These are phyloP conservation scores for Acleris emargana DNA, from an alignment of 2,888 invertebrate genomes.

Conservation along the genomic window DNA sequence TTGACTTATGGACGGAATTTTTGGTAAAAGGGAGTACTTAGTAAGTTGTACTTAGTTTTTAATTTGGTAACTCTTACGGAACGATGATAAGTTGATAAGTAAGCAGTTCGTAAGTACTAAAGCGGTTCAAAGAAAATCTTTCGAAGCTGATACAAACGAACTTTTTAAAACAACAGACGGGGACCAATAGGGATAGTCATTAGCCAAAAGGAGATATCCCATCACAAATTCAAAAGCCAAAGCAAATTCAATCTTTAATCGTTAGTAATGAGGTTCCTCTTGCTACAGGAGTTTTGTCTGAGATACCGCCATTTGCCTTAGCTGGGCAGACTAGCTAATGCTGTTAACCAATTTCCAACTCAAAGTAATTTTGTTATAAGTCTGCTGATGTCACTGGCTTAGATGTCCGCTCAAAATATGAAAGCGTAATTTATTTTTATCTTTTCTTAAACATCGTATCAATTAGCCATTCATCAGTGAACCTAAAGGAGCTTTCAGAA, in stretches of 20 bases:
- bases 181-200: constrained; percentile 8
- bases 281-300: no score
- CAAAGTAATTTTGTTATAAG: constrained; percentile 17
- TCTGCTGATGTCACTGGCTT: constrained; percentile 11
- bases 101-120: not conserved
- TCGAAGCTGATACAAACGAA: not conserved
- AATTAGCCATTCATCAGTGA: not conserved
- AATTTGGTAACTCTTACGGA: no score
- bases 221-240: no score
- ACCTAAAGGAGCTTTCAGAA: not conserved
- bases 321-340: constrained; percentile 3
- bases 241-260: no score
- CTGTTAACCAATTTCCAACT: constrained; percentile 23
- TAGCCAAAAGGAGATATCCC: no score
- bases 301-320: no score
- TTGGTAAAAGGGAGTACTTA: no score
- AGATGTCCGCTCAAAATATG: not conserved
- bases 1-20: no score
- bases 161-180: constrained; percentile 29
- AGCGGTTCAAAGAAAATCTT: constrained; percentile 12
- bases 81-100: not conserved
- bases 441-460: not conserved
- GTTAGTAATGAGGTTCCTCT: no score
- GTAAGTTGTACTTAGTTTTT: no score
- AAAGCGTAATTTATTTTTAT: not conserved